Conservation (phyloP, 2,888 invertebrate genomes). For the Microctonus hyperodae region DNA sequence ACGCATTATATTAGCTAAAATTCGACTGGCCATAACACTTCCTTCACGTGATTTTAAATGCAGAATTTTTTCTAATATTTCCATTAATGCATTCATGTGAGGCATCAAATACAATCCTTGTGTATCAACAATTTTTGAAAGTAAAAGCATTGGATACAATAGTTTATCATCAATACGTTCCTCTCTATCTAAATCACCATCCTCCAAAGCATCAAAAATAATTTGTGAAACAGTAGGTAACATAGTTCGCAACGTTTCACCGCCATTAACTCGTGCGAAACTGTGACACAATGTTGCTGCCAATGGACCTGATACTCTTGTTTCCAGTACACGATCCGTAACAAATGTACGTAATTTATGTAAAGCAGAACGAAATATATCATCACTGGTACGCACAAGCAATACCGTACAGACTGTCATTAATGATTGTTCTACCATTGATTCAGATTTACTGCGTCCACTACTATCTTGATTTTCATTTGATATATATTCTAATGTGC, state of each 20-base stretch:
- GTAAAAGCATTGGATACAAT: conserved; percentile 77
- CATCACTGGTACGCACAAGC: conserved; percentile 73
- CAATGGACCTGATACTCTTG: conserved; percentile 82
- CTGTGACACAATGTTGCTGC: conserved; percentile 76
- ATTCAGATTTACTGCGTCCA: conserved; percentile 73
- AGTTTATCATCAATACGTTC: conserved; percentile 82
- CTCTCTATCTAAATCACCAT: conserved; percentile 73
- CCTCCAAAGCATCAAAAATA: conserved; percentile 66
- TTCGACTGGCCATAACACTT: conserved; percentile 69
- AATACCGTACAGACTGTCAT: conserved; percentile 73
- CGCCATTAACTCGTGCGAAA: conserved; percentile 73
- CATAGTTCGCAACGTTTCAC: conserved; percentile 74
- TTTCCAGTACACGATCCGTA: conserved; percentile 80
- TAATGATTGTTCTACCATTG: conserved; percentile 75
- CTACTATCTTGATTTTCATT: conserved; percentile 64
- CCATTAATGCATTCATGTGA: conserved; percentile 71
- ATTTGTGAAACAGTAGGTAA: conserved; percentile 76
- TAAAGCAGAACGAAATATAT: conserved; percentile 71
- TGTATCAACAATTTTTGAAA: conserved; percentile 76
- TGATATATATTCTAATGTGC: conserved; percentile 73
- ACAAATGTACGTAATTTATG: conserved; percentile 79
- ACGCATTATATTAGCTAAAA: conserved; percentile 69
- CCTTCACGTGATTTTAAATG: conserved; percentile 75
- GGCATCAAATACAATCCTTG: conserved; percentile 71
- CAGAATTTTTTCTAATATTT: conserved; percentile 75